These are phyloP conservation scores for Agrilus planipennis DNA, from an alignment of 1,140 invertebrate species.

Conservation along the genomic window DNA sequence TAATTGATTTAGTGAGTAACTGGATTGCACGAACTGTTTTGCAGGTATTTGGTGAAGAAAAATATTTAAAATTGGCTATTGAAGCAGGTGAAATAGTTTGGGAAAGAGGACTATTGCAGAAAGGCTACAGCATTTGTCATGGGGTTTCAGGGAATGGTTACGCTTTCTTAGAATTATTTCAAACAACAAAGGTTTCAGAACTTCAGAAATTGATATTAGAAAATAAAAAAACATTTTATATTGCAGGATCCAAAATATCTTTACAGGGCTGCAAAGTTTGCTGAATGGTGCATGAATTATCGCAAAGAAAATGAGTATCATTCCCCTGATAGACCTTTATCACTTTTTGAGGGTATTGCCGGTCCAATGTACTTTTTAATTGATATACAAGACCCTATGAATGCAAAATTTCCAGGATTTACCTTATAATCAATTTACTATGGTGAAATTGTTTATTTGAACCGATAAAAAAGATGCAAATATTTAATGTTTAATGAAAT, in stretches of 20 bases:
- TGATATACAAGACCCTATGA: conserved; percentile 46
- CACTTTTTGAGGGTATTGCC: conserved; percentile 73
- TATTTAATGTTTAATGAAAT: no score
- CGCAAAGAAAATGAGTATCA: conserved; percentile 49
- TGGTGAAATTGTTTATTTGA: no score
- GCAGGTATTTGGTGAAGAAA: conserved; percentile 57
- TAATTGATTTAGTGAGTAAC: conserved; percentile 7
- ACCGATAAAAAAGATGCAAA: no score
- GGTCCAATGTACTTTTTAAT: conserved; percentile 59
- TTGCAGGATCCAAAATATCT: conserved; percentile 54
- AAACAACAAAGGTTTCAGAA: conserved; percentile 56
- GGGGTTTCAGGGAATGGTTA: conserved; percentile 88
- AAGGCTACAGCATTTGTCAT: conserved; percentile 88
- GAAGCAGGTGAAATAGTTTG: conserved; percentile 58
- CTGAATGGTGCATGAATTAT: conserved; percentile 71
- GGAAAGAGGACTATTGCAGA: conserved; percentile 71
- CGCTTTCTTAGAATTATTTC: conserved; percentile 69
- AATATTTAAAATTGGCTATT: conserved; percentile 60
- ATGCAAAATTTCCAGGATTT: conserved; percentile 53
- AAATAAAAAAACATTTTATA: conserved; percentile 5
- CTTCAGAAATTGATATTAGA: conserved; percentile 3
- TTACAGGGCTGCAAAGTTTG: conserved; percentile 68
- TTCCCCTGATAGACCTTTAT: conserved; percentile 65
- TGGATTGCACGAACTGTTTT: neutral
- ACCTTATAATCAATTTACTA: conserved; percentile 31